A percentile compares a stretch with the other conserved stretches of the same genome.
Evolutionary conservation across 2,888 invertebrate species (phyloP).

Genomic region (Craniophora ligustri): DNA sequence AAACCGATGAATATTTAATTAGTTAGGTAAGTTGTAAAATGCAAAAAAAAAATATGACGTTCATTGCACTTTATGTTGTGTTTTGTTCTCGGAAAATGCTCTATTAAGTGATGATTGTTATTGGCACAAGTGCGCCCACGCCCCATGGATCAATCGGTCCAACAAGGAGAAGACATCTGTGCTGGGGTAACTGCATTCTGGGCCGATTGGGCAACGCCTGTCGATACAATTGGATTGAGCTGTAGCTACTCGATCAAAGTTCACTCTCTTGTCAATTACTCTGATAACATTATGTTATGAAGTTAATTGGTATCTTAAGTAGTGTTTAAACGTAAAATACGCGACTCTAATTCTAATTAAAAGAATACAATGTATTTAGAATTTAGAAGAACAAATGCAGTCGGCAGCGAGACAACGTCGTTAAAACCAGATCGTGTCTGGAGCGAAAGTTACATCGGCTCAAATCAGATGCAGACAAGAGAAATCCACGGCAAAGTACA

Average conservation of each 20-base stretch:
- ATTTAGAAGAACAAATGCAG: conserved; percentile 53
- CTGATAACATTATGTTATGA: conserved; percentile 5
- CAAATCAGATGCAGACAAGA: conserved; percentile 80
- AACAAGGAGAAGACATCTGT: conserved; percentile 66
- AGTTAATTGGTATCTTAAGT: conserved; percentile 2
- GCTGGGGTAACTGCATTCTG: conserved; percentile 73
- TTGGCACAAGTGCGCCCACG: conserved; percentile 62
- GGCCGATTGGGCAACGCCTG: conserved; percentile 74
- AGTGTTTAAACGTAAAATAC: conserved; percentile 10
- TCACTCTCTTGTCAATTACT: conserved; percentile 22
- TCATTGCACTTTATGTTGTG: conserved; percentile 6
- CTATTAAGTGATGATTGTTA: conserved; percentile 48
- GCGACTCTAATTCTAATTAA: conserved; percentile 9
- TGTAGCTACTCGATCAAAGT: conserved; percentile 47
- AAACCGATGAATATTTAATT: conserved; percentile 46
- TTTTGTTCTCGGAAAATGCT: conserved; percentile 3
- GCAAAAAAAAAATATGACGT: too few relatives aligned
- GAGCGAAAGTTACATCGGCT: conserved; percentile 79
- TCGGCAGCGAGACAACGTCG: conserved; percentile 59
- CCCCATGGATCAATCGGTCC: conserved; percentile 51
- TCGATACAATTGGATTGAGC: conserved; percentile 60
- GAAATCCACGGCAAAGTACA: conserved; percentile 72
- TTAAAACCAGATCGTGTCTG: conserved; percentile 78
- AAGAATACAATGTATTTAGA: conserved; percentile 41
- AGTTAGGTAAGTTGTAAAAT: conserved; percentile 8